These are phyloP conservation scores for Strigamia transsilvanica DNA, from an alignment of 2,888 invertebrate species.

Conservation along the genomic window DNA sequence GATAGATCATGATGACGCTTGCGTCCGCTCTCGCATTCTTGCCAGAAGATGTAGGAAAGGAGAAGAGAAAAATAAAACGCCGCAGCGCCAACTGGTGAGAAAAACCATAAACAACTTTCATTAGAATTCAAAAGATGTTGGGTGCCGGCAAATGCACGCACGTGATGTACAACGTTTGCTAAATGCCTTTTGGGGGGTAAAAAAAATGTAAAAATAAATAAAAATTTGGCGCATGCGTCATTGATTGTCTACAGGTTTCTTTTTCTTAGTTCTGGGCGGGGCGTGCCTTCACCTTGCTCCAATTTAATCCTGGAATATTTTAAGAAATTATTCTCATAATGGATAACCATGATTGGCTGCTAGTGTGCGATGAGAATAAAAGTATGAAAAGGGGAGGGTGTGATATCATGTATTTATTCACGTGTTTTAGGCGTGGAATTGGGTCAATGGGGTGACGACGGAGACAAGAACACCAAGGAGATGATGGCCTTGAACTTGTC, in stretches of 20 bases:
- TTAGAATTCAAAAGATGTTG: slow-evolving; percentile 4
- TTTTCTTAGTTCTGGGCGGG: not conserved
- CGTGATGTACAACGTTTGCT: slow-evolving; percentile 12
- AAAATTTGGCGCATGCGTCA: not conserved
- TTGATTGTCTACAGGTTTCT: not conserved
- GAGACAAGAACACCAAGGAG: not conserved
- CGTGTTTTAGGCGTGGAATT: slow-evolving; percentile 17
- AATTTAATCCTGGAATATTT: not conserved
- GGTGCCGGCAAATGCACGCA: not conserved
- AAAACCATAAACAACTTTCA: not conserved
- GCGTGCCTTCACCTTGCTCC: slow-evolving; percentile 45
- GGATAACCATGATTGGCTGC: not conserved
- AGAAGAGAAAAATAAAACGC: slow-evolving; percentile 5
- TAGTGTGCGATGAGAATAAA: slow-evolving; percentile 1
- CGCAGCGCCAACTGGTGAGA: slow-evolving; percentile 8
- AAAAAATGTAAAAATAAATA: too few relatives aligned
- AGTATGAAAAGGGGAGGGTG: not conserved
- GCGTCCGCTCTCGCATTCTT: slow-evolving; percentile 15
- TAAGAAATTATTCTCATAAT: not conserved
- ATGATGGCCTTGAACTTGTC: slow-evolving; percentile 26
- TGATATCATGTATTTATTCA: not conserved
- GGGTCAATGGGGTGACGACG: slow-evolving; percentile 13
- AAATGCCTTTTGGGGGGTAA: slow-evolving; percentile 15
- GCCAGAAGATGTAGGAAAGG: slow-evolving; percentile 44
- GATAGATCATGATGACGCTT: slow-evolving; percentile 23